A percentile compares a stretch with the other conserved stretches of the same genome.
Conservation (phyloP, 2,888 invertebrate genomes). For the Idaea aversata region DNA sequence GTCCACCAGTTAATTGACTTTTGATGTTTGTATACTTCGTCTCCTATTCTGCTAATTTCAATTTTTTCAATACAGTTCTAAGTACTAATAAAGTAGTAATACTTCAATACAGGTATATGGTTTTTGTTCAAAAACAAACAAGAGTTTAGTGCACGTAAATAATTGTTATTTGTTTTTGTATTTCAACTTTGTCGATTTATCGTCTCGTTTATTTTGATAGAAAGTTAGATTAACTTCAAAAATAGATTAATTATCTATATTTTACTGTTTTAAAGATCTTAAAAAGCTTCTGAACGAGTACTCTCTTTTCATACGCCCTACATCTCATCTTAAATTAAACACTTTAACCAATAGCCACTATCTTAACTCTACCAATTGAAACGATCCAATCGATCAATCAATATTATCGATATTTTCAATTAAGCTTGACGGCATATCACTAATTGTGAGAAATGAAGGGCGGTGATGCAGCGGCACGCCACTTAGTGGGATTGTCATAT, state of each 20-base stretch:
- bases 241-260: background rate
- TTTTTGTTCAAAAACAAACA: background rate
- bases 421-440: conserved; percentile 48
- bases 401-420: conserved; percentile 72
- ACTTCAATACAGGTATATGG: too few relatives aligned
- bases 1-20: conserved; percentile 27
- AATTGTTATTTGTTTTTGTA: background rate
- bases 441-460: conserved; percentile 47
- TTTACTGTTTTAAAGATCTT: too few relatives aligned
- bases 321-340: conserved; percentile 8
- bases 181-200: background rate
- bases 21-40: conserved; percentile 27
- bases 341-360: conserved; percentile 16
- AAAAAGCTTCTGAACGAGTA: too few relatives aligned
- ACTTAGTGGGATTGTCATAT: conserved; percentile 17
- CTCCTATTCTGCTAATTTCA: background rate
- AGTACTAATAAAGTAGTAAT: too few relatives aligned
- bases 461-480: conserved; percentile 32
- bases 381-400: conserved; percentile 70
- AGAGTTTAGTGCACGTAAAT: background rate
- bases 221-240: background rate
- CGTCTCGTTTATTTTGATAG: background rate
- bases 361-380: conserved; percentile 26
- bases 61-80: background rate
- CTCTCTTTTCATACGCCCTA: background rate